A percentile compares a stretch with the other conserved stretches of the same genome.
These are phyloP conservation scores for Thymelicus acteon DNA, from an alignment of 2,888 invertebrate species.

Conservation along the genomic window DNA sequence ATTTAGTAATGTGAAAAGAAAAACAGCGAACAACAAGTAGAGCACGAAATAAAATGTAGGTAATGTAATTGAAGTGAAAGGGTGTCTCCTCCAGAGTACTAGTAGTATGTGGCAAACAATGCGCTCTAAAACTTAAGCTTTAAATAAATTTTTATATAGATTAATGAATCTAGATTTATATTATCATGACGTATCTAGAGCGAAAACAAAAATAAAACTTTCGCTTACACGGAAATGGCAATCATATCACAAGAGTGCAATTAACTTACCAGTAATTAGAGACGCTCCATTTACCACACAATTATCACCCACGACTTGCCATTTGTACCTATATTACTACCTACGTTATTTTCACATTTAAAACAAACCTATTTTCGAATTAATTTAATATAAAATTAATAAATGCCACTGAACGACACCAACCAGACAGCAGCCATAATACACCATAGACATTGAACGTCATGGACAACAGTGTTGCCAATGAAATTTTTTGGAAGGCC, in stretches of 20 bases:
- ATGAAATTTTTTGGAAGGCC: too few species aligned
- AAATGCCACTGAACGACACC: constrained; percentile 19
- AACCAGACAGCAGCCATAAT: constrained; percentile 30
- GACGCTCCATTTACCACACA: constrained; percentile 58
- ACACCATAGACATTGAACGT: constrained; percentile 49
- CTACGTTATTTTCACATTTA: constrained; percentile 3
- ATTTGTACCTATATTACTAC: constrained; percentile 59
- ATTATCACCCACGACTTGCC: constrained; percentile 69
- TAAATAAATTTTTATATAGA: constrained; percentile 1
- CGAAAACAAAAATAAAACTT: constrained; percentile 43
- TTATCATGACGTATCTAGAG: constrained; percentile 1
- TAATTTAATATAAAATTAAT: constrained; percentile 10
- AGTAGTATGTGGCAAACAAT: constrained; percentile 32
- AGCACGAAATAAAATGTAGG: constrained; percentile 77
- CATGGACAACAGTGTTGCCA: too few species aligned
- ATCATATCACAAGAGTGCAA: constrained; percentile 48
- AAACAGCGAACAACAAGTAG: constrained; percentile 65
- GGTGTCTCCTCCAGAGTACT: constrained; percentile 55
- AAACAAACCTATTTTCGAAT: not conserved
- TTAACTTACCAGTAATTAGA: constrained; percentile 67
- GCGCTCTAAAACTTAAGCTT: not conserved
- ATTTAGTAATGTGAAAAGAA: not conserved
- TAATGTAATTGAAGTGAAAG: constrained; percentile 79
- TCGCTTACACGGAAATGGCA: constrained; percentile 55
- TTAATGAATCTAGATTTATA: not conserved